Evolutionary conservation across 2,888 invertebrate species (phyloP).

Genomic region (Holacanthella duospinosa): DNA sequence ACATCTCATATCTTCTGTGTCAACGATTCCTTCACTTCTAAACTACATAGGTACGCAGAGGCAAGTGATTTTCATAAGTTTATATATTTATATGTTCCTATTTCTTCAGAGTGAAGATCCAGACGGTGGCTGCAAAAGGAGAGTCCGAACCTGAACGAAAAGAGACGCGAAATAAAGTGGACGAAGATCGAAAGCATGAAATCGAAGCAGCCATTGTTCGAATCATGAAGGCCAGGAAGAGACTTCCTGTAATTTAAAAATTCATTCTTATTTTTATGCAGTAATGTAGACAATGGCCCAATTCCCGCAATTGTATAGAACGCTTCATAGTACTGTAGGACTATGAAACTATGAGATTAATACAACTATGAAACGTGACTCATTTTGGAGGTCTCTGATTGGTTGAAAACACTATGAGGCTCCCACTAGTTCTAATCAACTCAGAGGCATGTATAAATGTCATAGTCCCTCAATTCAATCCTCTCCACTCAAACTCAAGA

Average conservation of each 20-base stretch:
- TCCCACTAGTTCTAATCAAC: too few species aligned
- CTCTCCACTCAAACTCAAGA: too few species aligned
- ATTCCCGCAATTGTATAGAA: too few species aligned
- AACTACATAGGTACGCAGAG: constrained; percentile 65
- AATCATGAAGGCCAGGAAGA: constrained; percentile 97
- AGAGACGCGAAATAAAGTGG: constrained; percentile 94
- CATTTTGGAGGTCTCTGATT: too few species aligned
- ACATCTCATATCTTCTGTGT: constrained; percentile 83
- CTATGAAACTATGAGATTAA: too few species aligned
- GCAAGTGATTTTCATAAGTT: not conserved
- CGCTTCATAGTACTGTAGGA: too few species aligned
- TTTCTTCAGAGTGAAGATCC: constrained; percentile 68
- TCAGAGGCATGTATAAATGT: too few species aligned
- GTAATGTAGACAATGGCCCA: too few species aligned
- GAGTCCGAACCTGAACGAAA: constrained; percentile 98
- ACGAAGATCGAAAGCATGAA: constrained; percentile 98
- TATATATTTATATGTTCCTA: not conserved
- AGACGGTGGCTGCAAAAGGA: constrained; percentile 86
- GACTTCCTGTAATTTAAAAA: constrained; percentile 58
- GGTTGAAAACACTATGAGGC: too few species aligned
- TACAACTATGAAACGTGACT: too few species aligned
- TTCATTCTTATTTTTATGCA: too few species aligned
- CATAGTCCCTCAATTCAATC: too few species aligned
- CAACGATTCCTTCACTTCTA: constrained; percentile 95
- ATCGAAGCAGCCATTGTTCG: constrained; percentile 98